A percentile compares a stretch with the other conserved stretches of the same genome.
Evolutionary conservation across 35 echinoderm and acorn worm genomes (phyloP).

Genomic region (Lytechinus variegatus): DNA sequence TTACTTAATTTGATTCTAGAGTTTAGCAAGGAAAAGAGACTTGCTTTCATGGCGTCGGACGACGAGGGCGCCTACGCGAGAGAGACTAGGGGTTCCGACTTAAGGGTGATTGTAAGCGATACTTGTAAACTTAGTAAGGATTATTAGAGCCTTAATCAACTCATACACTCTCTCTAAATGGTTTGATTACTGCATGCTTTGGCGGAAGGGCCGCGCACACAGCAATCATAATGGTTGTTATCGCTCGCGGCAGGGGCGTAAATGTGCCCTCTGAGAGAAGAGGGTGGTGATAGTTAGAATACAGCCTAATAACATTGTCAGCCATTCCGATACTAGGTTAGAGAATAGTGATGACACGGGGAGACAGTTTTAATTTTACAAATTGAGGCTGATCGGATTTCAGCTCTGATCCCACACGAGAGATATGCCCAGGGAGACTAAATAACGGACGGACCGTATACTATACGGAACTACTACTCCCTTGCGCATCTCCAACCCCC

Average conservation of each 20-base stretch:
- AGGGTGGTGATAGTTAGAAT: conserved; percentile 48
- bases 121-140: conserved; percentile 55
- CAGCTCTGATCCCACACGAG: conserved; percentile 1
- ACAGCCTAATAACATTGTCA: conserved; percentile 52
- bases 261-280: not conserved
- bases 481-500: not conserved
- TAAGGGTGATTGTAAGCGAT: conserved; percentile 49
- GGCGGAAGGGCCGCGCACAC: conserved; percentile 9
- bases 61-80: conserved; percentile 14
- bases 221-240: conserved; percentile 39
- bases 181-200: conserved; percentile 55
- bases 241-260: conserved; percentile 40
- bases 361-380: conserved; percentile 56
- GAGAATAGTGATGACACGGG: conserved; percentile 52
- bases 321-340: conserved; percentile 50
- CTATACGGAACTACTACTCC: not conserved
- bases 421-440: conserved; percentile 8
- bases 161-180: conserved; percentile 56
- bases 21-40: conserved; percentile 13
- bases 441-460: conserved; percentile 13
- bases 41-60: conserved; percentile 25
- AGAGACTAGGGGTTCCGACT: conserved; percentile 20
- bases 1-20: conserved; percentile 51
- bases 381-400: conserved; percentile 54
- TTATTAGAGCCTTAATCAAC: conserved; percentile 56